A percentile compares a stretch with the other conserved stretches of the same genome.
Evolutionary conservation across 2,888 invertebrate genomes (phyloP).

Genomic region (Urechis unicinctus): DNA sequence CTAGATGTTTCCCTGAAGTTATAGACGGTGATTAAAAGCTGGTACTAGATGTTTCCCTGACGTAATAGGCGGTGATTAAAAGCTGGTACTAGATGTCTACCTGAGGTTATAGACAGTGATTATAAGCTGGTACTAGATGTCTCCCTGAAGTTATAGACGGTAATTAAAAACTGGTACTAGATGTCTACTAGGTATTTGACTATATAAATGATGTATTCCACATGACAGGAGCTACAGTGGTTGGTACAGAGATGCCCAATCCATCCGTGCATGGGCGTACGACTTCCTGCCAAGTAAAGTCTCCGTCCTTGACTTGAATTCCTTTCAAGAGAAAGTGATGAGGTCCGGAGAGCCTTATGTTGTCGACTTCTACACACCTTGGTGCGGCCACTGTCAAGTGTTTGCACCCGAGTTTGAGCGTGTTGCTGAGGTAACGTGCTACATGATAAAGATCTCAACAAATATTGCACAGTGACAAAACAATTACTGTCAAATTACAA

Average conservation of each 20-base stretch:
- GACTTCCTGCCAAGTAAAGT: conserved; percentile 61
- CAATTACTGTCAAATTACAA: neutral
- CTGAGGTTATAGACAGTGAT: too few species aligned
- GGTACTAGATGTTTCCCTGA: too few species aligned
- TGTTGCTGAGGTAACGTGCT: conserved; percentile 57
- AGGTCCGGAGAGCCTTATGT: conserved; percentile 55
- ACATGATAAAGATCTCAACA: neutral
- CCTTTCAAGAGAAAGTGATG: conserved; percentile 3
- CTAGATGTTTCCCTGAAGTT: too few species aligned
- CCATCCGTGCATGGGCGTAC: conserved; percentile 62
- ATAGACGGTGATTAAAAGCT: too few species aligned
- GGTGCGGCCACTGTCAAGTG: conserved; percentile 58
- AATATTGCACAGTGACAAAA: neutral
- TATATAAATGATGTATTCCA: too few species aligned
- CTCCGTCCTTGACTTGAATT: conserved; percentile 27
- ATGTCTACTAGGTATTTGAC: too few species aligned
- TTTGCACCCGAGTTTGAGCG: conserved; percentile 66
- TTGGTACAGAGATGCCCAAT: conserved; percentile 59
- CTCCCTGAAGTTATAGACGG: too few species aligned
- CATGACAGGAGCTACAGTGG: conserved; percentile 54
- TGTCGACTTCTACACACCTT: conserved; percentile 48
- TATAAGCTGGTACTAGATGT: too few species aligned
- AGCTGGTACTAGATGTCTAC: too few species aligned
- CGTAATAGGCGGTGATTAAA: too few species aligned
- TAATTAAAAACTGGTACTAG: too few species aligned